Evolutionary conservation across 2,113 vertebrate species (phyloP), one percentile per base, ranked within the genome.

Genomic region (Podarcis cretensis): DNA sequence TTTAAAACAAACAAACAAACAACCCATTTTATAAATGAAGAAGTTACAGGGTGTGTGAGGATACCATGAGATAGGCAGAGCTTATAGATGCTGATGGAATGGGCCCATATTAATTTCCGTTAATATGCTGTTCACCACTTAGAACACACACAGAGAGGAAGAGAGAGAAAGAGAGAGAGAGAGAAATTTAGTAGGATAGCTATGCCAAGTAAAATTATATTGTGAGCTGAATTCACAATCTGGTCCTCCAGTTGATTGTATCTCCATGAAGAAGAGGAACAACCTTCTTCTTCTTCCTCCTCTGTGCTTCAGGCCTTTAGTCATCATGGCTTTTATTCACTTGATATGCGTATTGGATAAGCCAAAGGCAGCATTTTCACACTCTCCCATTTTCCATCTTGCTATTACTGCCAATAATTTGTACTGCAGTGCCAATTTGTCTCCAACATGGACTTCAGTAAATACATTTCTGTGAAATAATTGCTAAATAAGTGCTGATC

Each of bases 401-500:
- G 32, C 8, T 16, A 12, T 7, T 92, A 85, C 59, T 86, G 21
- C 30, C 63, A 84, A 57, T 68, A 87, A 91, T 32, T 30, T 90
- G 81, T 87, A 89, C 86, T 16, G 43, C 0, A 0, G 5, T 43
- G 14, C n/a, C 0, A 0, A 35, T 80, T 8, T 88, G 40, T 91
- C 92, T 89, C 59, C 88, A 16, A 2, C 30, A 43, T 32, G 1
- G 63, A 85, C 40, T 76, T 75, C 69, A 48, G 35, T 30, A 68
- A 83, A 83, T 48, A 66, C 32, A 77, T 83, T 83, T 77, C 81
- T 77, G 12, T 54, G 59, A 83, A 83, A 83, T 65, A 88, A 76
- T 88, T 82, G 37, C 92, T 71, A 88, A 83, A 68, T 83, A 68
- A 83, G 77, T 77, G 81, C 91, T 78, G 71, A 91, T 88, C 12